These are phyloP conservation scores for Chlorodrepanis virens DNA, from an alignment of 2,113 vertebrate species.

Conservation along the genomic window DNA sequence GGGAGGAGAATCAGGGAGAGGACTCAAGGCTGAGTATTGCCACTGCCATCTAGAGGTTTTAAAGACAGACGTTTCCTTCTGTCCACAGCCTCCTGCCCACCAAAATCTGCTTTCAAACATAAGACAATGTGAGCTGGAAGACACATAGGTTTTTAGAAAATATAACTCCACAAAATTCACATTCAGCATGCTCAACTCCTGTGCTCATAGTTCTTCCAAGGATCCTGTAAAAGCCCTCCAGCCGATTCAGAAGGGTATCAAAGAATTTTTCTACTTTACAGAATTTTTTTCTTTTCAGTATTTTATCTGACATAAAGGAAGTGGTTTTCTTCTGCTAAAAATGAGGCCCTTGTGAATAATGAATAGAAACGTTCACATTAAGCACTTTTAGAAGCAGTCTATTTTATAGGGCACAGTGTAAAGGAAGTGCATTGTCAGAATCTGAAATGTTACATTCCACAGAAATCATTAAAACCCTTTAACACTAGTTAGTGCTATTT, in stretches of 20 bases:
- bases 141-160: neutral
- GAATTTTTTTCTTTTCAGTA: neutral
- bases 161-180: neutral
- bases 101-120: neutral
- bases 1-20: neutral
- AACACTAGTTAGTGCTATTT: neutral
- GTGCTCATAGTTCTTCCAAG: neutral
- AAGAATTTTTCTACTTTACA: neutral
- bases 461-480: neutral
- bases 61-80: neutral
- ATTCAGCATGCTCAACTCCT: neutral
- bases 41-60: constrained; percentile 69
- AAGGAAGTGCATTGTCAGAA: neutral
- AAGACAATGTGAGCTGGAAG: neutral
- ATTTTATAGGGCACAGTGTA: neutral
- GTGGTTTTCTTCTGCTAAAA: neutral
- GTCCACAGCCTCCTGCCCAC: neutral
- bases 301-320: constrained; percentile 14
- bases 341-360: neutral
- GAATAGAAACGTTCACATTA: neutral
- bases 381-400: neutral
- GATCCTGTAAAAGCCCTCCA: neutral
- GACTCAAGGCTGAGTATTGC: neutral
- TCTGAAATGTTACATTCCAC: neutral
- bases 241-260: neutral